A percentile compares a stretch with the other conserved stretches of the same genome.
These are phyloP conservation scores for Lordiphosa fenestrarum DNA, from an alignment of 2,888 invertebrate species.

Conservation along the genomic window DNA sequence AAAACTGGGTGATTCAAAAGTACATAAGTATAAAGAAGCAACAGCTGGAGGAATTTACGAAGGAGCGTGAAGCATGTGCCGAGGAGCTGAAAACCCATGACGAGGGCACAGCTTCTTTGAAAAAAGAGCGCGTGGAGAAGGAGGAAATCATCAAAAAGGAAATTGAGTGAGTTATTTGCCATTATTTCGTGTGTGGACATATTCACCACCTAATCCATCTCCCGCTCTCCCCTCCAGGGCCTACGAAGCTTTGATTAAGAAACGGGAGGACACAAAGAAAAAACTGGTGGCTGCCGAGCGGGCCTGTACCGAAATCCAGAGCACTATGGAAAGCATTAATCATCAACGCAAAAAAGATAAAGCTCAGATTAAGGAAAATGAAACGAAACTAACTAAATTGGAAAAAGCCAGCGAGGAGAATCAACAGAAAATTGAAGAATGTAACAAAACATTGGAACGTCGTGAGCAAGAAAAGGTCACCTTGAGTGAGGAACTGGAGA, in stretches of 20 bases:
- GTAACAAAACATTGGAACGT: constrained; percentile 82
- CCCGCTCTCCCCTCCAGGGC: constrained; percentile 79
- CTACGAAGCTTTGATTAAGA: constrained; percentile 82
- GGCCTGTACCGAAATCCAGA: constrained; percentile 84
- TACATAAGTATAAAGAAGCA: constrained; percentile 82
- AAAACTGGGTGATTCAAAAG: constrained; percentile 87
- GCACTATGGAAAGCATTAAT: constrained; percentile 85
- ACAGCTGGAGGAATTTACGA: constrained; percentile 83
- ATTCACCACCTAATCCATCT: background rate
- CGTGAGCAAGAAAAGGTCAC: constrained; percentile 82
- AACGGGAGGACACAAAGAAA: constrained; percentile 83
- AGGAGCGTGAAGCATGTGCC: constrained; percentile 84
- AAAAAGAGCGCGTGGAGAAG: constrained; percentile 81
- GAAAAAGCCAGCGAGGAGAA: constrained; percentile 87
- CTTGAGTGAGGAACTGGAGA: constrained; percentile 84
- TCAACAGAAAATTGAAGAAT: constrained; percentile 85
- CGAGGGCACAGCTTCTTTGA: constrained; percentile 59
- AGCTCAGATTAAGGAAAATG: constrained; percentile 85
- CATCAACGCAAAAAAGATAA: constrained; percentile 89
- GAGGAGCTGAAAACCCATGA: constrained; percentile 81
- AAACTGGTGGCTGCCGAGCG: constrained; percentile 85
- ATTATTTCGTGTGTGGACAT: background rate
- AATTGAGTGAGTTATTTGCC: constrained; percentile 68
- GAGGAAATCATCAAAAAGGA: constrained; percentile 75
- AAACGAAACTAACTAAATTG: constrained; percentile 85